Evolutionary conservation across 2,113 vertebrate genomes (phyloP).

Genomic region (Vidua chalybeata): DNA sequence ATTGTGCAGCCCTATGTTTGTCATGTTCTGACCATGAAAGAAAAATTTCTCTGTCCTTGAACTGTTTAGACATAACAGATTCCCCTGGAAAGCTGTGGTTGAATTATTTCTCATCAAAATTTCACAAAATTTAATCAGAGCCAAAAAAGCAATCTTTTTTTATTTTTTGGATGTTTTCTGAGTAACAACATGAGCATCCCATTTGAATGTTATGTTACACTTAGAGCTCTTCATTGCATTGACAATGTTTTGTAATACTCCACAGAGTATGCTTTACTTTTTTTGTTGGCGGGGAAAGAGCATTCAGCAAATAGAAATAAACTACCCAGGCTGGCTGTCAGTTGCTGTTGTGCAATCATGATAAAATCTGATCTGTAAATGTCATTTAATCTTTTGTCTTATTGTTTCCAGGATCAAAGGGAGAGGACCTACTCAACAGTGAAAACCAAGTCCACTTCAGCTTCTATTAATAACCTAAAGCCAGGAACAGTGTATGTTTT

Average conservation of each 20-base stretch:
- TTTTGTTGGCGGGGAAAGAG: neutral
- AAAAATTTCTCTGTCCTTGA: neutral
- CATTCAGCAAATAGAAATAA: conserved; percentile 59
- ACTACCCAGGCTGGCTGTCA: conserved; percentile 33
- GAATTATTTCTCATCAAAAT: neutral
- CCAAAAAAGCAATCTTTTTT: conserved; percentile 37
- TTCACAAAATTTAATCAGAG: conserved; percentile 16
- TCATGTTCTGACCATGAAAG: neutral
- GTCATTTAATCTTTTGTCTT: conserved; percentile 39
- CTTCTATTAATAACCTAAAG: conserved; percentile 94
- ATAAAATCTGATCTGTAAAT: conserved; percentile 61
- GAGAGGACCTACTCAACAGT: conserved; percentile 95
- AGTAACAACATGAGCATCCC: conserved; percentile 26
- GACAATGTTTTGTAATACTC: conserved; percentile 31
- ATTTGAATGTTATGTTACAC: conserved; percentile 66
- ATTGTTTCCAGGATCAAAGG: conserved; percentile 88
- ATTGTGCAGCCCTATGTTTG: neutral
- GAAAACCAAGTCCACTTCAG: conserved; percentile 92
- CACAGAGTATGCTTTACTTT: conserved; percentile 9
- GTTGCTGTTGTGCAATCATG: conserved; percentile 25
- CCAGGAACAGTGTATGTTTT: conserved; percentile 97
- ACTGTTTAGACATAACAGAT: neutral
- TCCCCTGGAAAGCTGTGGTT: neutral
- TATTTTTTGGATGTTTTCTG: conserved; percentile 38
- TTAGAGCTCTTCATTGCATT: conserved; percentile 34